Base-by-base conservation (phyloP, 2,113 vertebrate genomes). In the Podarcis cretensis region DNA sequence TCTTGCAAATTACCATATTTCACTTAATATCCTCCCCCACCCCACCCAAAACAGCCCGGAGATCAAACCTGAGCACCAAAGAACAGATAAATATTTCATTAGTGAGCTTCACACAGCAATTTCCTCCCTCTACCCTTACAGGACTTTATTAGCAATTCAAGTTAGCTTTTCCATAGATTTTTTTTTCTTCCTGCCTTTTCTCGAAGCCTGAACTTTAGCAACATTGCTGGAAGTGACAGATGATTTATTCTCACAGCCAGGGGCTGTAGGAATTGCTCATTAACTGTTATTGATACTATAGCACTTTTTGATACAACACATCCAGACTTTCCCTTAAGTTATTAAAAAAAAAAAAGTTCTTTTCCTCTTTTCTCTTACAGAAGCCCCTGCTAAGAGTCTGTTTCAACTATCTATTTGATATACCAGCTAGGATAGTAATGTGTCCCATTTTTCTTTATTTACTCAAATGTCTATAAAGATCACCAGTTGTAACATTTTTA, bases 211-310 rank as follows among this genome's bases (percentile, higher is more conserved):
- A 83, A 78, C 81, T 83, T 89, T 37, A 54, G 63, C 87, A 78
- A 83, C 87, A 78, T 89, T 54, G 20, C 87, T 84, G n/a, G n/a
- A 14, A 83, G 87, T 84, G 87, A 78, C 73, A 37, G 87, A 78
- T 89, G 87, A 89, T 89, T 89, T 89, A 89, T 89, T 77, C 63
- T 83, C 87, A 12, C 87, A 89, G 81, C 87, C 21, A 69, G 73
- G 40, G 37, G 87, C 87, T 78, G 73, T 12, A 77, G 63, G 63
- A 77, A 89, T 77, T 83, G 81, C 73, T 89, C 87, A 89, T 89
- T 89, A 89, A 68, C 59, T 77, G 21, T 89, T 89, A 89, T 89
- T 83, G 87, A 89, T 89, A 84, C 81, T 18, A 16, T 30, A 69
- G 75, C 40, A 37, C 59, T 83, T 89, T 68, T 73, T 68, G 23